Percentiles rank a stretch among this genome's conserved stretches.
Conservation (phyloP, 2,888 invertebrate species). For the Drosophila nr. medialis region DNA sequence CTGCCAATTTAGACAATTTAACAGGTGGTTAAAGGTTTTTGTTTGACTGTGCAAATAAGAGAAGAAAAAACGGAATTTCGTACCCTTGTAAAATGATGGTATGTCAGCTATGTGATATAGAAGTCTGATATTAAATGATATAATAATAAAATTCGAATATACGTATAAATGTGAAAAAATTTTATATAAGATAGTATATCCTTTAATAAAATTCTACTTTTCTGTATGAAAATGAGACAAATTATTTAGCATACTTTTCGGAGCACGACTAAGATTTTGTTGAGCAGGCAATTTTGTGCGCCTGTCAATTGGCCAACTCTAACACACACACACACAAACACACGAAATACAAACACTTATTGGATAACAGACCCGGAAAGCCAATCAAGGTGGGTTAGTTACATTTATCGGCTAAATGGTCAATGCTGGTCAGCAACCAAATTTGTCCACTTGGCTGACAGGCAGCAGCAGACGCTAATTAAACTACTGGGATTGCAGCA, state of each 20-base stretch:
- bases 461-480: conserved; percentile 74
- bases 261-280: not conserved
- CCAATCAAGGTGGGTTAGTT: conserved; percentile 56
- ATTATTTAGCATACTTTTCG: conserved; percentile 15
- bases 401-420: conserved; percentile 66
- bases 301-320: conserved; percentile 27
- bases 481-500: conserved; percentile 55
- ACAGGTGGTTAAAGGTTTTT: conserved; percentile 50
- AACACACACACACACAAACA: conserved; percentile 3
- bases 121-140: not conserved
- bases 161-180: not conserved
- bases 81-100: not conserved
- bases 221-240: not conserved
- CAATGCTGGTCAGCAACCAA: conserved; percentile 58
- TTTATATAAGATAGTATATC: rapidly evolving
- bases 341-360: conserved; percentile 14
- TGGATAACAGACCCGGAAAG: conserved; percentile 31
- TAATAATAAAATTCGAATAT: not conserved
- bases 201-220: not conserved
- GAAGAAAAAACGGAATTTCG: too few relatives aligned
- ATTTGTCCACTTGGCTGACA: conserved; percentile 71
- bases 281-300: conserved; percentile 18
- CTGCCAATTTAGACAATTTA: conserved; percentile 53
- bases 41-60: conserved; percentile 3
- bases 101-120: not conserved